Base-by-base conservation (phyloP, 2,888 invertebrate species). In the Cheilosia variabilis region DNA sequence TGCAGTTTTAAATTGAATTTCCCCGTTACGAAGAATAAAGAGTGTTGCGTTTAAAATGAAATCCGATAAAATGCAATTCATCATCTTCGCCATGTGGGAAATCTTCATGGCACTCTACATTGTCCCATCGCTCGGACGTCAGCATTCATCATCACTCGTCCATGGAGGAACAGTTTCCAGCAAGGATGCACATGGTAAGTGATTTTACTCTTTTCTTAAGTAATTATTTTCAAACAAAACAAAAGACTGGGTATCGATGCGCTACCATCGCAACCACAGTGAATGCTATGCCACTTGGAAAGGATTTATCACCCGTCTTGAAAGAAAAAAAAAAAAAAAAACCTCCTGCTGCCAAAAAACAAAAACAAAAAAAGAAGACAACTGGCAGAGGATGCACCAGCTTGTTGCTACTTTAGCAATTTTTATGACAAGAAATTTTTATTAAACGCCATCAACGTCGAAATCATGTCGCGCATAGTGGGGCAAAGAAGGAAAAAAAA, bases 1-100 rank as follows among this genome's bases (percentile, higher is more conserved):
- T 52, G 9, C 4, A 37, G 50, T 34, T 37, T 65, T 19, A 19
- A 65, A 50, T 50, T 37, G 31, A 37, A 22, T 22, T 58, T 50
- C 37, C 27, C 52, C 17, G 52, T 52, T 24, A 31, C 15, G 10
- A 43, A 31, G 4, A 55, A 68, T 50, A 10, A 76, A 65, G 65
- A 68, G 41, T 22, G 22, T 72, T 24, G 4, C 9, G 15, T 69
- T 68, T 84, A 89, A 90, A 91, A 91, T 90, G 90, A 91, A 91
- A 90, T 91, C 90, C 88, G 89, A 91, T 91, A 91, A 91, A 91
- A 91, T 90, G 91, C 90, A 91, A 91, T 91, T 91, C 89, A 90
- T 90, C 89, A 90, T 90, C 88, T 89, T 91, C 89, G 90, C 91
- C 91, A 90, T 91, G 89, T 91, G 91, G 91, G 90, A 90, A 89